phyloP scores from a whole-genome alignment of 2,113 vertebrate genomes.

The Capreolus pygargus region DNA sequence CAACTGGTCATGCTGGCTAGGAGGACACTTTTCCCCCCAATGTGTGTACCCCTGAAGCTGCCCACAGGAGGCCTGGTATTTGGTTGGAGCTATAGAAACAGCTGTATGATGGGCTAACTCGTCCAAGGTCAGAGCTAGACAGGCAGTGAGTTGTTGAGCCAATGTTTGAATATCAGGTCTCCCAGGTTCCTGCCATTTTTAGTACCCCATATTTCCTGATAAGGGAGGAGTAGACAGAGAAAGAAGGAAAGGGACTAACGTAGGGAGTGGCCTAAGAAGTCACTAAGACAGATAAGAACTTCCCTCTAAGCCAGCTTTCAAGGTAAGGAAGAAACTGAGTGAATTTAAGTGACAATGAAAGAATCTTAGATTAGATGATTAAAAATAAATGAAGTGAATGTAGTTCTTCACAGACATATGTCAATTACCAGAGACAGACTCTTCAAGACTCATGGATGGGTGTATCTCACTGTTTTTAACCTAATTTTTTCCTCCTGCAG shows the following conservation, averaged over 20 bases:
- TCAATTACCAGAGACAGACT: neutral
- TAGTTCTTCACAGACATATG: neutral
- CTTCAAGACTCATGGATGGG: neutral
- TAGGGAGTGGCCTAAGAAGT: neutral
- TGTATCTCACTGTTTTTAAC: neutral
- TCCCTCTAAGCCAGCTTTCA: neutral
- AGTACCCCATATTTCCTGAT: neutral
- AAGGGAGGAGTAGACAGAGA: neutral
- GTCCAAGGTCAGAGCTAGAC: neutral
- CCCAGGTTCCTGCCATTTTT: neutral
- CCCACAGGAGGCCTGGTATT: neutral
- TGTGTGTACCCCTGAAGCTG: neutral
- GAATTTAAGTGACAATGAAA: neutral
- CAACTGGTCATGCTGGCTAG: neutral
- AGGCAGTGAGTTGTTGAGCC: neutral
- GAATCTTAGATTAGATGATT: neutral
- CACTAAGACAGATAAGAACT: neutral
- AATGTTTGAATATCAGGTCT: neutral
- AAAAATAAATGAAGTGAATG: neutral
- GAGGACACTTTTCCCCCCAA: neutral
- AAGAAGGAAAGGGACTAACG: neutral
- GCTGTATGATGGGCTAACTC: neutral
- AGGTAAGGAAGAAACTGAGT: neutral
- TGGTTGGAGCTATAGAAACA: neutral
- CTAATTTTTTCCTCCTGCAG: neutral